A percentile compares a stretch with the other conserved stretches of the same genome.
Evolutionary conservation across 1,140 invertebrate species (phyloP).

Genomic region (Apis cerana): DNA sequence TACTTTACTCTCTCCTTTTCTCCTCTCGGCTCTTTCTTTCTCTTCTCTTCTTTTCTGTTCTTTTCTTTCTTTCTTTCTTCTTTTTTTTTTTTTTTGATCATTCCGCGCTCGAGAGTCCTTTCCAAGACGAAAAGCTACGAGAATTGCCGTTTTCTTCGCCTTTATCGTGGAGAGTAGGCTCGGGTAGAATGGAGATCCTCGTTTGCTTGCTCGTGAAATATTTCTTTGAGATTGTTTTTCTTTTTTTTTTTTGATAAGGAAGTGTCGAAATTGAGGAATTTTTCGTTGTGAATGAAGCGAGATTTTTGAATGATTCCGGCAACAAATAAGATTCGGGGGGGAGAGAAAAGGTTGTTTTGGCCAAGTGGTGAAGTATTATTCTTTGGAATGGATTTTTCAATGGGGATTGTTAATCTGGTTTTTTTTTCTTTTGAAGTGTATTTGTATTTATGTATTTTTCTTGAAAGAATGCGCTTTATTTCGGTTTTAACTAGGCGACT

Average conservation of each 20-base stretch:
- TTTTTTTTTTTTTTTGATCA: too few species aligned
- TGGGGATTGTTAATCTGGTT: too few species aligned
- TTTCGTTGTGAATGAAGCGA: not conserved
- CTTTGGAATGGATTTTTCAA: not conserved
- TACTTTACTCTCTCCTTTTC: not conserved
- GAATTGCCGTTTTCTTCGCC: conserved; percentile 4
- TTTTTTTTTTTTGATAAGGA: not conserved
- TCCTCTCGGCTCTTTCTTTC: too few species aligned
- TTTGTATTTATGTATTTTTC: too few species aligned
- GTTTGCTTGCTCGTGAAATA: not conserved
- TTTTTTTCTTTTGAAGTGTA: too few species aligned
- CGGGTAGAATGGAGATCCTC: not conserved
- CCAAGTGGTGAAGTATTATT: not conserved
- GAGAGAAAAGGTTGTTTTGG: too few species aligned
- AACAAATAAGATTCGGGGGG: not conserved
- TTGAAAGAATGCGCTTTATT: too few species aligned
- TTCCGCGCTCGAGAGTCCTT: not conserved
- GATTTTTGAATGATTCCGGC: not conserved
- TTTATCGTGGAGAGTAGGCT: conserved; percentile 32
- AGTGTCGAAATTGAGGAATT: not conserved
- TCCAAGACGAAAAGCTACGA: not conserved
- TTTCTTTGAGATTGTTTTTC: too few species aligned
- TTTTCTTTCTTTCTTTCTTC: not conserved
- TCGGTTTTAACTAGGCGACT: too few species aligned
- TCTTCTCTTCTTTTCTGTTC: not conserved